Evolutionary conservation across 2,113 vertebrate genomes (phyloP).

Genomic region (Hydropotes inermis): DNA sequence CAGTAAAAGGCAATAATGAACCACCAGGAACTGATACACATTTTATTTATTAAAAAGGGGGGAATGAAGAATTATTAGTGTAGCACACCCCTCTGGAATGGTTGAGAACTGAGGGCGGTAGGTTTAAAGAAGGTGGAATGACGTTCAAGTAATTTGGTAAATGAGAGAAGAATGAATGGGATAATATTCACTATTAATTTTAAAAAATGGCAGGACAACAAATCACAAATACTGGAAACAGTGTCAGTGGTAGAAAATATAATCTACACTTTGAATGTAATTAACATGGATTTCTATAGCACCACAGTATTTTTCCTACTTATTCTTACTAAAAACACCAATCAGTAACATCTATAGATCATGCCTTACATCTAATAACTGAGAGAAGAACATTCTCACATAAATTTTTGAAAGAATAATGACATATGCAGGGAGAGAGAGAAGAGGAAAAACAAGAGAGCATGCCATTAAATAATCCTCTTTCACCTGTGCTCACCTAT

Average conservation of each 20-base stretch:
- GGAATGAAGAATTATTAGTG: not conserved
- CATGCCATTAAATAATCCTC: not conserved
- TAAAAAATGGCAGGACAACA: conserved; percentile 70
- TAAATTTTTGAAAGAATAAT: not conserved
- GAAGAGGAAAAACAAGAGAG: not conserved
- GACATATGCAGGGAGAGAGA: not conserved
- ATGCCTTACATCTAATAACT: not conserved
- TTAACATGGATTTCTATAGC: conserved; percentile 66
- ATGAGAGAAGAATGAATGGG: conserved; percentile 70
- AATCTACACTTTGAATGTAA: conserved; percentile 63
- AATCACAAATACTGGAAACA: conserved; percentile 73
- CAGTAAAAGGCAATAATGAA: not conserved
- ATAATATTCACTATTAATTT: conserved; percentile 73
- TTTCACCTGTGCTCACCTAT: not conserved
- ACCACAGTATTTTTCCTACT: not conserved
- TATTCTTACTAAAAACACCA: conserved; percentile 60
- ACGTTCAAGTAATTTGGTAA: conserved; percentile 68
- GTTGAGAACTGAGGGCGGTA: conserved; percentile 50
- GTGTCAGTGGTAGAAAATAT: not conserved
- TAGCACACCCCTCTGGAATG: conserved; percentile 56
- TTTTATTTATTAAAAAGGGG: not conserved
- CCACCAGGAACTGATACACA: not conserved
- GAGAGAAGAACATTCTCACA: not conserved
- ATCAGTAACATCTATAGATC: not conserved
- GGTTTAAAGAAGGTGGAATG: conserved; percentile 60